Evolutionary conservation across 2,888 invertebrate genomes (phyloP), one percentile per base, ranked within the genome.

Genomic region (Cenopis cana): DNA sequence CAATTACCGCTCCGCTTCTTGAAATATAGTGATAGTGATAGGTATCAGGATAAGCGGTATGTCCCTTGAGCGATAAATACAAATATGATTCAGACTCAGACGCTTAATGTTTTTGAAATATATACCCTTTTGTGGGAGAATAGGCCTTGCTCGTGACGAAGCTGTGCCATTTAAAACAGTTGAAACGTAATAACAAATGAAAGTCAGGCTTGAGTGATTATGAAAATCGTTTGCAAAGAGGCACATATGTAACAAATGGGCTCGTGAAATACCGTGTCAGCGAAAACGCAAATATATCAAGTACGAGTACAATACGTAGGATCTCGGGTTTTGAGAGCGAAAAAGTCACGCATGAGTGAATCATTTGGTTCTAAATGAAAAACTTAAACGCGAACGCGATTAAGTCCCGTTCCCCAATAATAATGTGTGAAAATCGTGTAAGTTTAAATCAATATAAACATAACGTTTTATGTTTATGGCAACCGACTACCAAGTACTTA

Each of bases 121-220:
- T 5, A 46, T 12, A 14, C 46, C 46, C 8, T n/a, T 46, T 5
- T 8, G 6, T n/a, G 14, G 38, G 38, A 4, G 41, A 54, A 24
- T 68, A 54, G 54, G 38, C 36, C 41, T 14, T 20, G 59, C n/a
- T 57, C 11, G 46, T 46, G 46, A 46, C 10, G 29, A 24, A 52
- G 20, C 14, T 29, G 33, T 24, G 20, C 24, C 36, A 18, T 57
- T 67, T 67, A 49, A n/a, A 67, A 67, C 50, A 57, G 57, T 10
- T 14, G 18, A 12, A 54, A 54, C n/a, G 46, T n/a, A n/a, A 18
- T 50, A 56, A 18, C 29, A 64, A 64, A 64, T 54, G 20, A 62
- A 52, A 20, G 36, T n/a, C n/a, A 36, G 29, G 49, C 46, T 33
- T 12, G 6, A 12, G 38, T 20, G 38, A 54, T 64, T 54, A 38